A percentile compares a stretch with the other conserved stretches of the same genome.
Evolutionary conservation across 2,797 vertebrate genomes (phyloP).

Genomic region (Hapalemur alaotrensis): DNA sequence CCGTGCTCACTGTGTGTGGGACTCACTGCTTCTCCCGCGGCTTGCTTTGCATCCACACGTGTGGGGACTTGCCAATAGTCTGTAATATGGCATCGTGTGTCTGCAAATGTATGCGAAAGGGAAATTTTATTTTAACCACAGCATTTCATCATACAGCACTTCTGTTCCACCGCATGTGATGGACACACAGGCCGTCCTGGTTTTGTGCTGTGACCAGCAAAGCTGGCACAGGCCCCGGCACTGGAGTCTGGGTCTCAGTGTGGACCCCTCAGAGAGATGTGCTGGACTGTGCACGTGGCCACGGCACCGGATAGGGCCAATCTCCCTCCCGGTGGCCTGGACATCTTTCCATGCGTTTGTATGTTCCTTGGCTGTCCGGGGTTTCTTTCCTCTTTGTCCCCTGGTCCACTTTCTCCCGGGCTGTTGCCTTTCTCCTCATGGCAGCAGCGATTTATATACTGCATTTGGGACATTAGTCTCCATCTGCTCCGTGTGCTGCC

Average conservation of each 20-base stretch:
- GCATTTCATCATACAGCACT: accelerated
- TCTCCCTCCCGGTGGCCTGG: accelerated
- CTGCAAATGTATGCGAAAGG: accelerated
- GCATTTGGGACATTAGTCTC: accelerated
- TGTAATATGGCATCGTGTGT: accelerated
- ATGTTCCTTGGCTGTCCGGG: accelerated
- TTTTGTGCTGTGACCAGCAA: accelerated
- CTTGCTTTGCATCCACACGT: accelerated
- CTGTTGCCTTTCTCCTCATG: not conserved
- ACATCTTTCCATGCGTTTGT: accelerated
- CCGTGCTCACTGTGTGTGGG: not conserved
- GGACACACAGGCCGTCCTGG: accelerated
- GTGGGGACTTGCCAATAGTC: accelerated
- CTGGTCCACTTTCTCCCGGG: no score
- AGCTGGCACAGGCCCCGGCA: accelerated
- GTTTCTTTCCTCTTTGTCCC: accelerated
- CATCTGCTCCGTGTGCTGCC: accelerated
- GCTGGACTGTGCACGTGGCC: not conserved
- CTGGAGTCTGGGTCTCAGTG: accelerated
- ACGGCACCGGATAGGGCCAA: accelerated
- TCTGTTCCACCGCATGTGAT: accelerated
- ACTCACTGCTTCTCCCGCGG: accelerated
- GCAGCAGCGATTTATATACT: accelerated
- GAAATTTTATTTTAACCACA: accelerated
- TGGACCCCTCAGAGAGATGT: accelerated